A percentile compares a stretch with the other conserved stretches of the same genome.
These are phyloP conservation scores for Paralichthys olivaceus DNA, from an alignment of 2,113 vertebrate genomes.

Conservation along the genomic window DNA sequence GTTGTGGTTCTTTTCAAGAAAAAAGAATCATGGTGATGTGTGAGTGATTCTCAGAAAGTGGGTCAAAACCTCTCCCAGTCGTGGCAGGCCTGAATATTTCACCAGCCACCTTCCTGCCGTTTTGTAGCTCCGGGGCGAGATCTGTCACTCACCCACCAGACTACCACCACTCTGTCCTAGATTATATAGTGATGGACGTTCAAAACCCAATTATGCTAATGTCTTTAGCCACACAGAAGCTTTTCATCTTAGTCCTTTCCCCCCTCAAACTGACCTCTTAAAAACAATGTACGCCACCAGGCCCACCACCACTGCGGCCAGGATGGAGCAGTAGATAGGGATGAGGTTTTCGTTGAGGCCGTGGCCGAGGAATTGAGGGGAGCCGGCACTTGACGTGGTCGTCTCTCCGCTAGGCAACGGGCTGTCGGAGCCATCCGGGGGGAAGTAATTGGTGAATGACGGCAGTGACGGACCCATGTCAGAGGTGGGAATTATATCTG, in stretches of 20 bases:
- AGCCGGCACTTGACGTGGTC: conserved; percentile 87
- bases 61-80: conserved; percentile 45
- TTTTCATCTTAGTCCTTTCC: conserved; percentile 1
- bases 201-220: conserved; percentile 28
- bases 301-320: conserved; percentile 94
- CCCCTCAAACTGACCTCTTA: conserved; percentile 88
- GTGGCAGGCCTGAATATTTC: conserved; percentile 41
- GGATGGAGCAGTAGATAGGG: conserved; percentile 97
- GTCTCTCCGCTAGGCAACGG: conserved; percentile 70
- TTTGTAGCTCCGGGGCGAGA: conserved; percentile 18
- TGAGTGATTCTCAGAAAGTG: conserved; percentile 34
- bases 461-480: conserved; percentile 47
- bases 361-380: conserved; percentile 85
- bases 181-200: not conserved
- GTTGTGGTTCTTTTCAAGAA: not conserved
- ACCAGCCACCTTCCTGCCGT: not conserved
- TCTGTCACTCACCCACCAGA: conserved; percentile 24
- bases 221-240: conserved; percentile 7
- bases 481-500: conserved; percentile 35
- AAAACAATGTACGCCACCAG: conserved; percentile 94
- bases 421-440: conserved; percentile 48
- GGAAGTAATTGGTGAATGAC: conserved; percentile 63
- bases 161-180: conserved; percentile 14
- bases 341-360: conserved; percentile 93
- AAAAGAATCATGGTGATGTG: conserved; percentile 18